A percentile compares a stretch with the other conserved stretches of the same genome.
phyloP scores from a whole-genome alignment of 2,113 vertebrate genomes.

The Menura novaehollandiae region DNA sequence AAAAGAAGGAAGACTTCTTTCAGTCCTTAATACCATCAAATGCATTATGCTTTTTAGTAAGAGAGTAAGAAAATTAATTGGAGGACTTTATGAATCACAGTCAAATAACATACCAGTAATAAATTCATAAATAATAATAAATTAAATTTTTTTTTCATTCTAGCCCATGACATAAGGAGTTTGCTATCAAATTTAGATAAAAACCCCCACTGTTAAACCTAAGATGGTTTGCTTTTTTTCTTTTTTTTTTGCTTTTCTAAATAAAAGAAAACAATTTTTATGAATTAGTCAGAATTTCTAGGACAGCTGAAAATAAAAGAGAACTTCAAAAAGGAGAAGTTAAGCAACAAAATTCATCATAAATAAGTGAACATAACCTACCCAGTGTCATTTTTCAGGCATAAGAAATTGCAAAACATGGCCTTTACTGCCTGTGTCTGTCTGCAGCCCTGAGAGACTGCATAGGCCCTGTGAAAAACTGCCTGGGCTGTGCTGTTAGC shows the following conservation, averaged over 20 bases:
- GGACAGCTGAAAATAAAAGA: not conserved
- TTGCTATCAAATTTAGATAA: not conserved
- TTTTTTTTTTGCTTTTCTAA: too few relatives aligned
- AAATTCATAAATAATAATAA: not conserved
- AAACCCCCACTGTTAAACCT: not conserved
- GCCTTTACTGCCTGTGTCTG: not conserved
- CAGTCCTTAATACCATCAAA: not conserved
- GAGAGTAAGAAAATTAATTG: constrained; percentile 22
- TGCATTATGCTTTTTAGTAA: not conserved
- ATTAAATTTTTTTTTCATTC: not conserved
- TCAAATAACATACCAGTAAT: constrained; percentile 6
- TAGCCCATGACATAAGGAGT: not conserved
- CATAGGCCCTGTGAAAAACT: not conserved
- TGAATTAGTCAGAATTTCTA: not conserved
- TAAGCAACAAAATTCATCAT: not conserved
- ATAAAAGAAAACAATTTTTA: not conserved
- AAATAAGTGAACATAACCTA: not conserved
- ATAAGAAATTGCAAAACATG: not conserved
- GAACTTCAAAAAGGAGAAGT: not conserved
- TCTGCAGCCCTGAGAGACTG: not conserved
- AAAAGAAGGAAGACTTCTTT: not conserved
- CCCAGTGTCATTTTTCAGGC: not conserved
- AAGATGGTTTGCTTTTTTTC: not conserved
- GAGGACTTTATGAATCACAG: not conserved
- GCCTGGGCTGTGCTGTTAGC: not conserved